phyloP scores from a whole-genome alignment of 2,113 vertebrate genomes.

The Mirza zaza region DNA sequence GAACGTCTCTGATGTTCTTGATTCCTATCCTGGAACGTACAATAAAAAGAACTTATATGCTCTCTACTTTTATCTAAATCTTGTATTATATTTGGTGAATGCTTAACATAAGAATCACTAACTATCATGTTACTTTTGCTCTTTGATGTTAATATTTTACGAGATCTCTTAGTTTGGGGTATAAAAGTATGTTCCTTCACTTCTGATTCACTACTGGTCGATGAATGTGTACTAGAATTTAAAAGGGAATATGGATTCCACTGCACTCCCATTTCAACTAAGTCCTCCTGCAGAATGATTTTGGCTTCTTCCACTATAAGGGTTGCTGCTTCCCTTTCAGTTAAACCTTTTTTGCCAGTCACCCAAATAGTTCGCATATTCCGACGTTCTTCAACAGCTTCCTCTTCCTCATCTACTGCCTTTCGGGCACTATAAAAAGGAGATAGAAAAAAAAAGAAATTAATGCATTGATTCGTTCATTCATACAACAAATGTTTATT shows the following conservation, averaged over 20 bases:
- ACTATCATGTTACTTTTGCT: conserved; percentile 33
- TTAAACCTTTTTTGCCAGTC: conserved; percentile 90
- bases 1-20: neutral
- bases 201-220: conserved; percentile 71
- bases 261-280: conserved; percentile 91
- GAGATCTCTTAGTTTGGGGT: conserved; percentile 54
- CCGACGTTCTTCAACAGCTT: conserved; percentile 91
- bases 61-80: conserved; percentile 73
- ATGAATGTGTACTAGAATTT: conserved; percentile 53
- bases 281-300: conserved; percentile 92
- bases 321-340: conserved; percentile 91
- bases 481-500: neutral
- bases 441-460: conserved; percentile 10
- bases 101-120: conserved; percentile 53
- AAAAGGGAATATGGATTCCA: conserved; percentile 87
- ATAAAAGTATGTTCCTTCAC: conserved; percentile 57
- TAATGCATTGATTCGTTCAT: neutral
- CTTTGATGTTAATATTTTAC: conserved; percentile 54
- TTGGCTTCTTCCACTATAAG: conserved; percentile 93
- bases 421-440: conserved; percentile 82
- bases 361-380: conserved; percentile 90
- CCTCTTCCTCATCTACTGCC: conserved; percentile 95
- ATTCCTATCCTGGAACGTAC: conserved; percentile 34
- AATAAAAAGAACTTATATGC: conserved; percentile 49
- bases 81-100: conserved; percentile 5